phyloP scores from a whole-genome alignment of 2,113 vertebrate genomes.

The Urocitellus parryii region DNA sequence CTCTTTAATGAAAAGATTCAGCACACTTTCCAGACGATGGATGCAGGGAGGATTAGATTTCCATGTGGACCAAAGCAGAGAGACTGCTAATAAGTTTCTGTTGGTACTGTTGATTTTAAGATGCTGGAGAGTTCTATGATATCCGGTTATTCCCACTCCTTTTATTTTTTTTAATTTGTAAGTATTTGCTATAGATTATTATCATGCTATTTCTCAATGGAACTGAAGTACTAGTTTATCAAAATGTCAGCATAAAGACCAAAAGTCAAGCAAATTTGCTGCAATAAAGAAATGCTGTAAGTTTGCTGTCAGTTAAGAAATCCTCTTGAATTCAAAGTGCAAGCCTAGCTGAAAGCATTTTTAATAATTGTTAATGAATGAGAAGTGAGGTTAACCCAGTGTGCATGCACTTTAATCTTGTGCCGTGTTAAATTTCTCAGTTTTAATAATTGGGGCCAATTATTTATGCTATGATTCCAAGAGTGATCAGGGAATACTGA shows the following conservation, averaged over 20 bases:
- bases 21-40: background rate
- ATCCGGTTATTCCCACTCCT: constrained; percentile 15
- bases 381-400: constrained; percentile 56
- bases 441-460: constrained; percentile 74
- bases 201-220: constrained; percentile 79
- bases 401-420: constrained; percentile 12
- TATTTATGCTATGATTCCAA: constrained; percentile 76
- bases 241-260: constrained; percentile 82
- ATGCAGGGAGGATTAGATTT: background rate
- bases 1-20: constrained; percentile 61
- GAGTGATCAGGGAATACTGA: constrained; percentile 59
- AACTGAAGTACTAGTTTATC: constrained; percentile 81
- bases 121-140: constrained; percentile 57
- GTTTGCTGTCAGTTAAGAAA: constrained; percentile 75
- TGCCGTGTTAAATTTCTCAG: constrained; percentile 66
- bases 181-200: constrained; percentile 82
- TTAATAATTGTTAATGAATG: constrained; percentile 69
- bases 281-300: constrained; percentile 62
- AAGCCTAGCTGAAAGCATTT: constrained; percentile 73
- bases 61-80: constrained; percentile 18
- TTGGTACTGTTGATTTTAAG: constrained; percentile 34
- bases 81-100: constrained; percentile 38
- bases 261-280: constrained; percentile 78
- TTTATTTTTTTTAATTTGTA: constrained; percentile 53
- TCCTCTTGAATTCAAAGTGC: constrained; percentile 58